These are phyloP conservation scores for Triplophysa yarkandensis DNA, from an alignment of 2,797 vertebrate species.

Conservation along the genomic window DNA sequence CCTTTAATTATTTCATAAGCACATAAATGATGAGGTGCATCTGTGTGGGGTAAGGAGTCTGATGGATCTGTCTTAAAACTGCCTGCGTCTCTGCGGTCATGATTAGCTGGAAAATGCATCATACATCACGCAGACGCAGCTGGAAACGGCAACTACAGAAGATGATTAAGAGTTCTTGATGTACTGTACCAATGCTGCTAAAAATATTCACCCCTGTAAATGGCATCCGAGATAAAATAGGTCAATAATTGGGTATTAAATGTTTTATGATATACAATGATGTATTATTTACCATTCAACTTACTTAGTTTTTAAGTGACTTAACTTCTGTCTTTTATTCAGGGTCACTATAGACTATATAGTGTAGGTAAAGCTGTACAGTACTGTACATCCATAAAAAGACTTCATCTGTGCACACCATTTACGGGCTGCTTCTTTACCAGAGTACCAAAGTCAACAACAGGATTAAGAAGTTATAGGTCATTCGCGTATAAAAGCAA, in stretches of 20 bases:
- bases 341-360: background rate
- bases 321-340: background rate
- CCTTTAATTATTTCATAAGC: conserved; percentile 25
- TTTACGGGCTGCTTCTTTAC: background rate
- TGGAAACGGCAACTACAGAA: conserved; percentile 11
- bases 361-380: conserved; percentile 3
- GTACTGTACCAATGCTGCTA: conserved; percentile 18
- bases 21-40: conserved; percentile 34
- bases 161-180: background rate
- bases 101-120: conserved; percentile 39
- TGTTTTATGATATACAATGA: no score
- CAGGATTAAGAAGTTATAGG: background rate
- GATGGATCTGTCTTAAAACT: conserved; percentile 25
- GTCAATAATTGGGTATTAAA: no score
- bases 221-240: no score
- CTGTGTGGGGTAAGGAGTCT: conserved; percentile 14
- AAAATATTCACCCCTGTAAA: background rate
- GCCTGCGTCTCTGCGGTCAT: conserved; percentile 20
- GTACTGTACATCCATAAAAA: background rate
- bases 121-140: conserved; percentile 28
- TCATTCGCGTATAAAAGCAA: conserved; percentile 3
- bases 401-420: background rate
- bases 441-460: conserved; percentile 3
- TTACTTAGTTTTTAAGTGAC: no score
- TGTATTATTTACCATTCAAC: background rate